Percentiles rank a stretch among this genome's conserved stretches.
Conservation (phyloP, 53 echinoderm and acorn worm species). For the Zoroaster sp. region DNA sequence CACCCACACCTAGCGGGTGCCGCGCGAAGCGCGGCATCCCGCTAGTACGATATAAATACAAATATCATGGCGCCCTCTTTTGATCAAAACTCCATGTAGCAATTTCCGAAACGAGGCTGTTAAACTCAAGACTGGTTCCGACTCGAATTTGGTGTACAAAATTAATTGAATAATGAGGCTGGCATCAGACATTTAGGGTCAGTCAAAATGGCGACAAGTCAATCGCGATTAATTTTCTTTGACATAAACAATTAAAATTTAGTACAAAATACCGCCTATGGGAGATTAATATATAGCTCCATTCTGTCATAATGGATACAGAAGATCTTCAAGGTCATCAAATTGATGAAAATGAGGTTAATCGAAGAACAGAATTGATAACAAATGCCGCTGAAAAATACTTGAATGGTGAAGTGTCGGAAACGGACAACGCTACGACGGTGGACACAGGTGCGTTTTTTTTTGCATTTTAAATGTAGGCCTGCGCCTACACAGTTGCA, state of each 20-base stretch:
- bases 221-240: constrained; percentile 52
- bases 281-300: neutral
- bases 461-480: neutral
- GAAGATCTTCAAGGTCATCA: constrained; percentile 43
- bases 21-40: too few relatives aligned
- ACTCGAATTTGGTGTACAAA: neutral
- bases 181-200: constrained; percentile 12
- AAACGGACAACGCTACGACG: constrained; percentile 34
- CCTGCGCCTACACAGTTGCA: neutral
- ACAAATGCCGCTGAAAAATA: constrained; percentile 50
- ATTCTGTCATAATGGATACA: constrained; percentile 45
- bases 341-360: constrained; percentile 48
- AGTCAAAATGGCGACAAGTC: constrained; percentile 55
- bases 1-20: too few relatives aligned
- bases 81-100: neutral
- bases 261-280: constrained; percentile 1
- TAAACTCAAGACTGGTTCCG: constrained; percentile 41
- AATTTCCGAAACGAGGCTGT: constrained; percentile 52
- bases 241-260: constrained; percentile 53
- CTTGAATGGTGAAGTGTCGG: constrained; percentile 49
- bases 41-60: too few relatives aligned
- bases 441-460: constrained; percentile 28
- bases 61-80: constrained; percentile 12
- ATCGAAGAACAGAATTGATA: constrained; percentile 38
- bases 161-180: neutral